phyloP scores from a whole-genome alignment of 2,797 vertebrate genomes.

The Mico argentatus region DNA sequence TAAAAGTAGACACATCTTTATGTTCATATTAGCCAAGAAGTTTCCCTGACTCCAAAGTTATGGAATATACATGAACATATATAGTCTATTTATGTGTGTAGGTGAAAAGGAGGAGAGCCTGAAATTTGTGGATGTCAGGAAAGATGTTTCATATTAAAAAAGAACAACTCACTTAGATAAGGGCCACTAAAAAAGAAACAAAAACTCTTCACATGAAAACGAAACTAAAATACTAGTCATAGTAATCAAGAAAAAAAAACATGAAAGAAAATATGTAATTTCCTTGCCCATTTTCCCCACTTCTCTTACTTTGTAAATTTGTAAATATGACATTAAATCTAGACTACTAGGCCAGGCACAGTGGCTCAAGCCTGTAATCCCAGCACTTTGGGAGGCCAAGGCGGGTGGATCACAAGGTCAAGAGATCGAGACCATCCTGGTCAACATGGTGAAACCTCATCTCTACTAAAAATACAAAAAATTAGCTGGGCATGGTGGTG shows the following conservation, averaged over 20 bases:
- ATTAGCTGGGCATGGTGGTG: too few relatives aligned
- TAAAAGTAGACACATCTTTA: conserved; percentile 29
- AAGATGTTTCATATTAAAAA: background rate
- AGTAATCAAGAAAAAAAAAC: background rate
- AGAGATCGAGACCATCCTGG: too few relatives aligned
- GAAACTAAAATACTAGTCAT: background rate
- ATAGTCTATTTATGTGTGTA: accelerated
- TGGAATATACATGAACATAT: background rate
- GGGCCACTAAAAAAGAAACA: background rate
- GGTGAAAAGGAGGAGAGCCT: background rate
- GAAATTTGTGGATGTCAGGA: background rate
- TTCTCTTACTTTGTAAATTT: background rate
- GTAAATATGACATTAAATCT: background rate
- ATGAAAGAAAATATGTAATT: background rate
- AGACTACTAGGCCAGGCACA: background rate
- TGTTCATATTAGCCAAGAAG: background rate
- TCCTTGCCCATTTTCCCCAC: background rate
- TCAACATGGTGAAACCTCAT: too few relatives aligned
- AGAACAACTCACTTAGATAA: background rate
- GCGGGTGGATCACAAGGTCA: too few relatives aligned
- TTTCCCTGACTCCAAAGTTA: background rate
- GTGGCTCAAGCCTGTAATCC: too few relatives aligned
- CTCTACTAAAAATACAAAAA: too few relatives aligned
- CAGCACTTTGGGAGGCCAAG: too few relatives aligned
- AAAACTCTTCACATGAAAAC: background rate